A percentile compares a stretch with the other conserved stretches of the same genome.
These are phyloP conservation scores for Zaprionus obscuricornis DNA, from an alignment of 2,888 invertebrate genomes.

Conservation along the genomic window DNA sequence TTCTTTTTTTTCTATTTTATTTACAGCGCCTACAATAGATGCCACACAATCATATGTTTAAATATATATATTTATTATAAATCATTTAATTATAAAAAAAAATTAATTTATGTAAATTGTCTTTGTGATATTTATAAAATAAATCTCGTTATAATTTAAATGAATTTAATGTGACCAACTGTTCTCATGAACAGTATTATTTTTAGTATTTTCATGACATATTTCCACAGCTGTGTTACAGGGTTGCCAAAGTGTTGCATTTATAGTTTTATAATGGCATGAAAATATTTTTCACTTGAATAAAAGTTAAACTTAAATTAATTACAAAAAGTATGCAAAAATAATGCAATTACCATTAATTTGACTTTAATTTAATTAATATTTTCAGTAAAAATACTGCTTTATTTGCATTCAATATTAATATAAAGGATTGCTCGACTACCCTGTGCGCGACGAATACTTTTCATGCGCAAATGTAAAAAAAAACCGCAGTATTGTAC, in stretches of 20 bases:
- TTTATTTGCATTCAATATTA: background rate
- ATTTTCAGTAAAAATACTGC: too few species aligned
- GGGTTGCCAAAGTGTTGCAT: slow-evolving; percentile 40
- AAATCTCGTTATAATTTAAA: slow-evolving; percentile 36
- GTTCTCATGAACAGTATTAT: slow-evolving; percentile 2
- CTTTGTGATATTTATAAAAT: slow-evolving; percentile 66
- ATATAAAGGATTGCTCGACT: slow-evolving; percentile 19
- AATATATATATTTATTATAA: too few species aligned
- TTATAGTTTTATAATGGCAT: background rate
- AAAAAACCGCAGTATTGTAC: slow-evolving; percentile 36
- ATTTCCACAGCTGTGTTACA: slow-evolving; percentile 42
- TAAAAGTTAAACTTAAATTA: background rate
- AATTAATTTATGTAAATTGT: slow-evolving; percentile 33
- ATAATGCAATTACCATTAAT: background rate
- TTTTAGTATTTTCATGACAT: slow-evolving; percentile 5
- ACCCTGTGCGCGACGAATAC: slow-evolving; percentile 53
- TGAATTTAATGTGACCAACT: slow-evolving; percentile 34
- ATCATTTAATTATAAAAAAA: too few species aligned
- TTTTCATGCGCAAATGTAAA: slow-evolving; percentile 54
- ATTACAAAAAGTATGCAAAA: background rate
- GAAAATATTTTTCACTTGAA: slow-evolving; percentile 44
- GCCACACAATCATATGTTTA: too few species aligned
- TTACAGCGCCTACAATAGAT: slow-evolving; percentile 67
- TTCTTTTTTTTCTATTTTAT: slow-evolving; percentile 14
- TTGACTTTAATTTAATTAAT: background rate